Conservation (phyloP, 1,140 invertebrate genomes). For the Dendroctonus ponderosae region DNA sequence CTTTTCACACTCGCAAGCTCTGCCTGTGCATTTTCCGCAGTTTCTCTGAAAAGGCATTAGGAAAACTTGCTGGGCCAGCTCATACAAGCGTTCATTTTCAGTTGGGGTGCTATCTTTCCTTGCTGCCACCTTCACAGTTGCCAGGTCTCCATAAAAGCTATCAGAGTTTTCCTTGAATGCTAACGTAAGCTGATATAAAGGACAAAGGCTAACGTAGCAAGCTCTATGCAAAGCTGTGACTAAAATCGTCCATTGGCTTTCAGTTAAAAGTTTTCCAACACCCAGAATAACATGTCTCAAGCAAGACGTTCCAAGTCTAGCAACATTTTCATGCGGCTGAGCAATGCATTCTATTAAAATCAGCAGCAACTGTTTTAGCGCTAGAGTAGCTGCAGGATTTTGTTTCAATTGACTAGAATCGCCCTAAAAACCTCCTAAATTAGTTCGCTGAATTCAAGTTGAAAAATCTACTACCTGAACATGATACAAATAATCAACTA, state of each 20-base stretch:
- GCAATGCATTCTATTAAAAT: constrained; percentile 88
- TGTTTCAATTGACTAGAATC: constrained; percentile 49
- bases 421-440: constrained; percentile 6
- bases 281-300: constrained; percentile 84
- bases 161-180: constrained; percentile 87
- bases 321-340: constrained; percentile 82
- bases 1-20: constrained; percentile 43
- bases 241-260: constrained; percentile 82
- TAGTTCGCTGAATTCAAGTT: background rate
- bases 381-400: constrained; percentile 67
- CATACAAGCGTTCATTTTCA: constrained; percentile 78
- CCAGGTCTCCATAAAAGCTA: constrained; percentile 89
- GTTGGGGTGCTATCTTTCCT: constrained; percentile 77
- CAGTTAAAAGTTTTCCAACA: constrained; percentile 74
- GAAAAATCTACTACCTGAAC: constrained; percentile 54
- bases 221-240: constrained; percentile 76
- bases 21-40: constrained; percentile 43
- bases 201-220: constrained; percentile 78
- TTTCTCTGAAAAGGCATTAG: constrained; percentile 57
- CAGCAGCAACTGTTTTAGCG: constrained; percentile 82
- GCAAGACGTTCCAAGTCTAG: constrained; percentile 88
- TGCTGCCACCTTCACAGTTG: constrained; percentile 90
- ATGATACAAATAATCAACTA: constrained; percentile 77
- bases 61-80: constrained; percentile 81
- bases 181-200: constrained; percentile 79